Base-by-base conservation (phyloP, 2,797 vertebrate genomes). In the Acropternis orthonyx region DNA sequence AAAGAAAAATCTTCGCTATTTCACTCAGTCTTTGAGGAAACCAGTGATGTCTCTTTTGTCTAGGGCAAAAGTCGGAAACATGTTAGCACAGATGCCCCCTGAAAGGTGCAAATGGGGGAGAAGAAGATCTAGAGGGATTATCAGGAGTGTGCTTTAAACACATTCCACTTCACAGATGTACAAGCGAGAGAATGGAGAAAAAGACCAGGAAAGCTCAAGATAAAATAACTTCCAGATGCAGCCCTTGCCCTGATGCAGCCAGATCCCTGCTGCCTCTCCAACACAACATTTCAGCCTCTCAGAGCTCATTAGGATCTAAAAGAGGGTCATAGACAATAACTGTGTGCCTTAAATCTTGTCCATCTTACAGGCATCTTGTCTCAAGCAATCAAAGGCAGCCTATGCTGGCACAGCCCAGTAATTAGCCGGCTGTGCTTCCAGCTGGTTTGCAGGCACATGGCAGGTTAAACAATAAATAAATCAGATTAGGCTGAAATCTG, bases 391-490 rank as follows among this genome's bases (percentile, higher is more conserved):
- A 96, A 95, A 96, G 58, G 44, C 95, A 97, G 96, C 74, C 93
- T 94, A 88, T 92, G 83, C 63, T 95, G 83, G 94, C 75, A 78
- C 14, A 3, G 89, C 71, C 89, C 83, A 68, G 74, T 95, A 96
- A 97, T 95, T 94, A 96, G 93, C 88, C 49, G 89, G 82, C 96
- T 95, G 92, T 87, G 76, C 84, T 95, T 96, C 96, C 94, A 97
- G 93, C 97, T 97, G 95, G 95, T 93, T 96, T 96, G 95, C 94
- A 95, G 95, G 96, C 97, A 94, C 86, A 96, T 80, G 85, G 89
- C 96, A 96, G 93, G 94, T 97, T 96, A 97, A 97, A 97, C 95
- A 96, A 97, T 96, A 96, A 96, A 93, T 94, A 96, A 95, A 96
- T 96, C 91, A 92, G 86, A 94, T 97, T 95, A 95, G 83, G 67